Percentiles rank a stretch among this genome's conserved stretches.
Conservation (phyloP, 2,113 vertebrate species). For the Mungos mungo region DNA sequence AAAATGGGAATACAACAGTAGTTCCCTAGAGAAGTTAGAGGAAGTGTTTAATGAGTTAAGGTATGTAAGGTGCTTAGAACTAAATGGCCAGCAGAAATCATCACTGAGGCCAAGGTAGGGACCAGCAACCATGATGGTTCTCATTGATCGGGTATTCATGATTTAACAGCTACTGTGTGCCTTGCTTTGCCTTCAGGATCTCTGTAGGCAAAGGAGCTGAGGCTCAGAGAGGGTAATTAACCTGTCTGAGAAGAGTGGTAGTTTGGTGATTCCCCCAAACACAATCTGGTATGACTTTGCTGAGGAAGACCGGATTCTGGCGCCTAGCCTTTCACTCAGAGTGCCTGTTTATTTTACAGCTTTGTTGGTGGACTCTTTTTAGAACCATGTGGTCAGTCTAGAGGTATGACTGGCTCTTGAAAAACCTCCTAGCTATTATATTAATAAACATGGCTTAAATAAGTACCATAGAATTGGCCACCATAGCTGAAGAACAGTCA, state of each 20-base stretch:
- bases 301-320: too few species aligned
- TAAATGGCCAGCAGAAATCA: neutral
- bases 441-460: conserved; percentile 72
- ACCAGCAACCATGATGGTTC: neutral
- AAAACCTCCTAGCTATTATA: conserved; percentile 49
- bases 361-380: neutral
- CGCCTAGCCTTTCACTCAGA: neutral
- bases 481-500: conserved; percentile 71
- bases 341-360: conserved; percentile 5
- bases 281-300: neutral
- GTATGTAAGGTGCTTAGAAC: neutral
- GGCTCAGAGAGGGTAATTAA: neutral
- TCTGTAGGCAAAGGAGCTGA: neutral
- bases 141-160: neutral
- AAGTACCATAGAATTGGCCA: conserved; percentile 73
- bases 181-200: neutral
- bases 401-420: conserved; percentile 65
- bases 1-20: neutral
- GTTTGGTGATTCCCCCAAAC: neutral
- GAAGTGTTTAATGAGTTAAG: neutral
- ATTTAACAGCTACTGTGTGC: neutral
- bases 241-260: neutral
- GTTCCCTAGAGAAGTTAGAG: neutral
- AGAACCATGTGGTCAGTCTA: conserved; percentile 37
- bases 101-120: neutral